These are phyloP conservation scores for Eristalinus sepulchralis DNA, from an alignment of 2,888 invertebrate species.

Conservation along the genomic window DNA sequence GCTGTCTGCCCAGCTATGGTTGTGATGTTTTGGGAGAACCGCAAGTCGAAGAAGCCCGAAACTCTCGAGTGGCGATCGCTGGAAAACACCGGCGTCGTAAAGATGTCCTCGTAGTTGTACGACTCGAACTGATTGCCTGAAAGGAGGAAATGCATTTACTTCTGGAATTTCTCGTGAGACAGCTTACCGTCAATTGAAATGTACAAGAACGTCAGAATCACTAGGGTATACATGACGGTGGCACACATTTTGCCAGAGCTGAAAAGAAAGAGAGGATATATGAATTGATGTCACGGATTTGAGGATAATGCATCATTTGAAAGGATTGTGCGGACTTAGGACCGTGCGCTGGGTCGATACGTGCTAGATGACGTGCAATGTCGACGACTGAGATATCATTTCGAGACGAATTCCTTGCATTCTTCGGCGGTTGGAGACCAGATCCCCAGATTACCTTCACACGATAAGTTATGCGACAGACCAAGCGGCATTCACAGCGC, in stretches of 20 bases:
- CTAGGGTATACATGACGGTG: conserved; percentile 43
- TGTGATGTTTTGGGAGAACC: conserved; percentile 85
- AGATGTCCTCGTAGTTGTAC: conserved; percentile 61
- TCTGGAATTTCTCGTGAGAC: neutral
- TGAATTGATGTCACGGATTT: neutral
- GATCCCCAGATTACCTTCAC: neutral
- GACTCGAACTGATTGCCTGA: conserved; percentile 66
- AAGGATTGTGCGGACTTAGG: neutral
- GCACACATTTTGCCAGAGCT: conserved; percentile 49
- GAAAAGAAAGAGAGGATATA: conserved; percentile 9
- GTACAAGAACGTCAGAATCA: conserved; percentile 50
- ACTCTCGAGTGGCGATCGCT: conserved; percentile 58
- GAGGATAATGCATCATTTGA: neutral
- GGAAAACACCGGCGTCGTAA: conserved; percentile 55
- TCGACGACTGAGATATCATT: neutral
- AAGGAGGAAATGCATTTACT: neutral
- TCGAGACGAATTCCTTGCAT: neutral
- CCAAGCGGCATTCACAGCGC: neutral
- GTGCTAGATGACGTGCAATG: neutral
- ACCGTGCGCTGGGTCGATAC: neutral
- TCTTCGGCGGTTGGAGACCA: neutral
- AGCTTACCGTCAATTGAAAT: conserved; percentile 59
- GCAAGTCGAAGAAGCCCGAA: conserved; percentile 70
- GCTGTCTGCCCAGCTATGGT: conserved; percentile 91
- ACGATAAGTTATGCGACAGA: neutral